Conservation (phyloP, 2,113 vertebrate species). For the Ammodramus savannarum region DNA sequence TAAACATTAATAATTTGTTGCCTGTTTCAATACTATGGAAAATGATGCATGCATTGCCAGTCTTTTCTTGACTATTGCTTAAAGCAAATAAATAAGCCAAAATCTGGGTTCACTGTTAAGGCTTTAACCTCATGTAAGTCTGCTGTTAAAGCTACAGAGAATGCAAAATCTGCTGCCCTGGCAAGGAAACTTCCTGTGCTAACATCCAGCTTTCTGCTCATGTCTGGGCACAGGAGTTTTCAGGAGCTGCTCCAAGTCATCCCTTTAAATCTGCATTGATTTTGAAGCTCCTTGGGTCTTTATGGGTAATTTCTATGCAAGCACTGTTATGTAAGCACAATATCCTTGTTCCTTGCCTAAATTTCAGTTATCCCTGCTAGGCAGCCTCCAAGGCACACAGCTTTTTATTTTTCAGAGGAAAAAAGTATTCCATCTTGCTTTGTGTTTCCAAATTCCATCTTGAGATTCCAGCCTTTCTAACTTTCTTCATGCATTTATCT, state of each 20-base stretch:
- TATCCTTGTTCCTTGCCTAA: not conserved
- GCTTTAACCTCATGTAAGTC: not conserved
- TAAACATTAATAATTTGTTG: not conserved
- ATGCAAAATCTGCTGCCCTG: not conserved
- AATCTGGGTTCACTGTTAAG: not conserved
- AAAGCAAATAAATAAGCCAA: not conserved
- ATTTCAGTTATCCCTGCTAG: not conserved
- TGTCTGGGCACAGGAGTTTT: not conserved
- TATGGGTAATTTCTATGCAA: not conserved
- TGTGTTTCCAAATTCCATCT: not conserved
- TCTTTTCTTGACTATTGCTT: not conserved
- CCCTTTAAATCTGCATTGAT: not conserved
- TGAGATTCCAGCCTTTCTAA: not conserved
- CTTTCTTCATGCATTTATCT: not conserved
- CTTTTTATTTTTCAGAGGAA: not conserved
- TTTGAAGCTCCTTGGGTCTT: not conserved
- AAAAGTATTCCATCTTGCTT: not conserved
- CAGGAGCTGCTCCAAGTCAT: not conserved
- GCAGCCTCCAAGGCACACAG: not conserved
- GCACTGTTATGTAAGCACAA: not conserved
- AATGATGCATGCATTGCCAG: not conserved
- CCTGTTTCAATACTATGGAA: not conserved
- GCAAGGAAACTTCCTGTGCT: not conserved
- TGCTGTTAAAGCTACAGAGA: not conserved
- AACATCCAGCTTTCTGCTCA: not conserved